Base-by-base conservation (phyloP, 2,888 invertebrate genomes). In the Gandaritis pyraliata region DNA sequence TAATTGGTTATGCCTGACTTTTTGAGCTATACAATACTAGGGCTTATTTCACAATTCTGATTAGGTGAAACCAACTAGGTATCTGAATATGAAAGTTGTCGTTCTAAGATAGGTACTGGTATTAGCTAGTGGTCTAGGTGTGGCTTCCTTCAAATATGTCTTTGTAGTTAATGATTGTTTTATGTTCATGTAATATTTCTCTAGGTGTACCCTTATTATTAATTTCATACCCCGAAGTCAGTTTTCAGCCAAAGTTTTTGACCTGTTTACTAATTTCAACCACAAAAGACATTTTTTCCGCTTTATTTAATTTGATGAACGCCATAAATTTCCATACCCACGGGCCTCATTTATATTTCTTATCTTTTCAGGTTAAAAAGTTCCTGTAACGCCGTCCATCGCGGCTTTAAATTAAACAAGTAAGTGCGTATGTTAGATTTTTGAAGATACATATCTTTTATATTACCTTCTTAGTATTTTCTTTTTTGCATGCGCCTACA, bases 341-440 rank as follows among this genome's bases (percentile, higher is more conserved):
- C 70, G 70, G 68, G 64, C 49, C 65, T 72, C 72, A 74, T 75
- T 74, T 75, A 69, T 69, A 73, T 75, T 73, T 72, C 72, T 72
- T 76, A 82, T 80, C 75, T 75, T 88, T 87, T 59, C 89, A 90
- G 90, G 85, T 88, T 79, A 76, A 83, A 75, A 78, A 87, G 88
- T 88, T 88, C 90, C 90, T 89, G 83, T 78, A 72, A 77, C 81
- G 87, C 84, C 87, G 86, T 86, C 85, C 82, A 74, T 74, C 78
- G 77, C 83, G 87, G 84, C 85, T 83, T 80, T 79, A 80, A 80
- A 79, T 76, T 81, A 81, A 83, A 82, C 81, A 87, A 87, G 90
- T 90, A 68, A 84, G 88, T 85, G 66, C 65, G 33, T 47, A 50
- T 39, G 36, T 48, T 61, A 60, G 48, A 48, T 39, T 54, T 63